These are phyloP conservation scores for Cyprinodon diabolis DNA, from an alignment of 2,797 vertebrate genomes.

Conservation along the genomic window DNA sequence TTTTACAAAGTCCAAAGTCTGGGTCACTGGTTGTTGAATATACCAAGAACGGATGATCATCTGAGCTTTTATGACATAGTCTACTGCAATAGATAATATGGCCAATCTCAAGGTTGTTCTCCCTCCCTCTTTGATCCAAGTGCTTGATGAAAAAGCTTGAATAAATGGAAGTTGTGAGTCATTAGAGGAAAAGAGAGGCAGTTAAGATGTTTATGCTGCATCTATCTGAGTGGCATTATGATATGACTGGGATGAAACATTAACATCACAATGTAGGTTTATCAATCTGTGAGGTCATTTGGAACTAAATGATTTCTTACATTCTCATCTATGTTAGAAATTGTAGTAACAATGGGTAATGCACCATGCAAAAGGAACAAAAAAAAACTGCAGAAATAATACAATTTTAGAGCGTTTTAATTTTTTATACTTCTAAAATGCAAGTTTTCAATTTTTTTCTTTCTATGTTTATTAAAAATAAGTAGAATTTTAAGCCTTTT, in stretches of 20 bases:
- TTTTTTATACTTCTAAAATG: not conserved
- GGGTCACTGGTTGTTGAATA: not conserved
- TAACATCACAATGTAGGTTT: not conserved
- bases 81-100: constrained; percentile 6
- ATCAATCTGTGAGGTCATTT: not conserved
- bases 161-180: constrained; percentile 47
- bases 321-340: not conserved
- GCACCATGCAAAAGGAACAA: not conserved
- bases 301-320: not conserved
- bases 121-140: constrained; percentile 3
- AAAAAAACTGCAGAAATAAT: not conserved
- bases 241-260: not conserved
- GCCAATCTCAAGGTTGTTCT: constrained; percentile 62
- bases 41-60: constrained; percentile 8
- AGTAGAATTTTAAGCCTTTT: not conserved
- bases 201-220: constrained; percentile 20
- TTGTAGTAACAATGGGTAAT: not conserved
- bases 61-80: constrained; percentile 38
- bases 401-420: not conserved
- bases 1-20: constrained; percentile 60
- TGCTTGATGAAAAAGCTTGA: not conserved
- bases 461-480: not conserved
- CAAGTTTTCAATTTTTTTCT: not conserved
- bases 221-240: not conserved
- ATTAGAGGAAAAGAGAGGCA: not conserved